Percentiles rank a stretch among this genome's conserved stretches.
Conservation (phyloP, 2,888 invertebrate species). For the Heliconius hortense region DNA sequence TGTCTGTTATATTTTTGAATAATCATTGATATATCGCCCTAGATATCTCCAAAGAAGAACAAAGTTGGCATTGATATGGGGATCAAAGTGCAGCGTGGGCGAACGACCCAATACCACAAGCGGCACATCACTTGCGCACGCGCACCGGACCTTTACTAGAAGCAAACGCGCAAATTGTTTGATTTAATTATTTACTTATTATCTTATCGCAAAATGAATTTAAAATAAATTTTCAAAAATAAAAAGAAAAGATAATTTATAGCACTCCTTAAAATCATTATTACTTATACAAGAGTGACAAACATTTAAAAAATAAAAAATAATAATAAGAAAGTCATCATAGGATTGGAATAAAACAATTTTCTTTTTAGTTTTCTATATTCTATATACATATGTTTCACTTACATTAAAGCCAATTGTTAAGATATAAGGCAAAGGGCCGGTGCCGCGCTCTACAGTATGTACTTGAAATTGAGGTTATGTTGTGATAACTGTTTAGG, state of each 20-base stretch:
- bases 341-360: constrained; percentile 74
- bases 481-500: constrained; percentile 78
- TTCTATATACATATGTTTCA: constrained; percentile 54
- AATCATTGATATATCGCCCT: constrained; percentile 56
- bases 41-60: constrained; percentile 75
- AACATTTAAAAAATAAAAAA: constrained; percentile 11
- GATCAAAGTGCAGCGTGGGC: constrained; percentile 81
- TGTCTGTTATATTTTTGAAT: constrained; percentile 38
- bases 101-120: constrained; percentile 77
- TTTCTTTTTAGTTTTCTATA: constrained; percentile 65
- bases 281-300: not conserved
- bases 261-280: not conserved
- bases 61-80: constrained; percentile 79
- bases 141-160: constrained; percentile 69
- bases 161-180: constrained; percentile 46
- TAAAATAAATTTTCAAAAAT: not conserved
- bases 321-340: constrained; percentile 23
- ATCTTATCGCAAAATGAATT: not conserved
- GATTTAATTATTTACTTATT: constrained; percentile 30
- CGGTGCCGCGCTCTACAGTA: constrained; percentile 65
- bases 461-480: constrained; percentile 75
- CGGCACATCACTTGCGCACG: constrained; percentile 63
- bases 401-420: constrained; percentile 68
- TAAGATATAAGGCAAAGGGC: constrained; percentile 58
- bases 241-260: not conserved